Percentiles rank a stretch among this genome's conserved stretches.
phyloP scores from a whole-genome alignment of 2,113 vertebrate species.

The Ochotona princeps region DNA sequence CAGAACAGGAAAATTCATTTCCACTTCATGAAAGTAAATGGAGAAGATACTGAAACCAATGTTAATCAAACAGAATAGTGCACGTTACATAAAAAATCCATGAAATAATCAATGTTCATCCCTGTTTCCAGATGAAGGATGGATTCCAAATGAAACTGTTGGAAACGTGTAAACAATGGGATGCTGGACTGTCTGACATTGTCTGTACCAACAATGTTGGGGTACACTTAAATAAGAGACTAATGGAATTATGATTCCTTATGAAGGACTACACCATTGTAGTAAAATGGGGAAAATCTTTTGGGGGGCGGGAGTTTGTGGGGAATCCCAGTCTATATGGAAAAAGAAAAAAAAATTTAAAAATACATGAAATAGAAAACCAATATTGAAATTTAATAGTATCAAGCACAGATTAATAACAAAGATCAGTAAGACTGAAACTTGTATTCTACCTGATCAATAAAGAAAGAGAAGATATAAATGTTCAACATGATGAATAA shows the following conservation, averaged over 20 bases:
- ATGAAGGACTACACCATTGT: no score
- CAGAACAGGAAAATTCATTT: not conserved
- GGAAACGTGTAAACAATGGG: no score
- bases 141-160: no score
- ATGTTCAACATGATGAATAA: not conserved
- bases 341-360: not conserved
- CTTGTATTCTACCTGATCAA: not conserved
- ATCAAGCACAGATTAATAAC: not conserved
- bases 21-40: not conserved
- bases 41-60: not conserved
- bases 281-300: no score
- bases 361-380: not conserved
- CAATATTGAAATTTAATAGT: not conserved
- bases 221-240: no score
- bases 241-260: no score
- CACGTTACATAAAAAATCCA: not conserved
- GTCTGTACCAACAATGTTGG: no score
- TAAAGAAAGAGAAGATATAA: not conserved
- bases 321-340: no score
- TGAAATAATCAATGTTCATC: no score
- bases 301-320: no score
- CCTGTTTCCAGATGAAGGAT: no score
- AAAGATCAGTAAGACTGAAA: not conserved
- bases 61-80: not conserved
- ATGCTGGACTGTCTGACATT: no score